A percentile compares a stretch with the other conserved stretches of the same genome.
phyloP scores from a whole-genome alignment of 2,888 invertebrate genomes.

The Heliconius aoede region DNA sequence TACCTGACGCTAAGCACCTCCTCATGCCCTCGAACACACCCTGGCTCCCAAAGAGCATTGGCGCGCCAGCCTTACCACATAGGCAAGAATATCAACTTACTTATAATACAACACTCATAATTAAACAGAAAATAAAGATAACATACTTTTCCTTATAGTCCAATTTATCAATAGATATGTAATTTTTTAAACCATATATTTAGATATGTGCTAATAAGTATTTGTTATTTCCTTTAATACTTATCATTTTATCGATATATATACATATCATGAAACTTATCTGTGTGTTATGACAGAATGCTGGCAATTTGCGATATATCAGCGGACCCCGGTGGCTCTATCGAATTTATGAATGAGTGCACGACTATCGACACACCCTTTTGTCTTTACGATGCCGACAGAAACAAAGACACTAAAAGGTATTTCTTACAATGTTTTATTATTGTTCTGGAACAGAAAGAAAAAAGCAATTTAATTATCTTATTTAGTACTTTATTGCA shows the following conservation, averaged over 20 bases:
- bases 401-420: conserved; percentile 98
- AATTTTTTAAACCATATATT: conserved; percentile 2
- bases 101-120: background rate
- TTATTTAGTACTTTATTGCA: background rate
- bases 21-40: conserved; percentile 94
- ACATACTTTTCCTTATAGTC: background rate
- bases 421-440: conserved; percentile 52
- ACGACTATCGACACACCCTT: conserved; percentile 99
- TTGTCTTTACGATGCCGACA: conserved; percentile 99
- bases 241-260: background rate
- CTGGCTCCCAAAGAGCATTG: conserved; percentile 95
- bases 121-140: background rate
- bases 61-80: conserved; percentile 94
- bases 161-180: background rate
- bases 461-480: conserved; percentile 18
- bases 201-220: background rate
- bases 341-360: conserved; percentile 99
- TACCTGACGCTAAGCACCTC: conserved; percentile 98
- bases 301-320: conserved; percentile 99
- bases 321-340: conserved; percentile 99
- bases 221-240: background rate
- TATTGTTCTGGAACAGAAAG: background rate
- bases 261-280: conserved; percentile 14
- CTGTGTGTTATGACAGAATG: conserved; percentile 83
- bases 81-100: conserved; percentile 59